Evolutionary conservation across 2,113 vertebrate genomes (phyloP), one percentile per base, ranked within the genome.

Genomic region (Pelusios castaneus): DNA sequence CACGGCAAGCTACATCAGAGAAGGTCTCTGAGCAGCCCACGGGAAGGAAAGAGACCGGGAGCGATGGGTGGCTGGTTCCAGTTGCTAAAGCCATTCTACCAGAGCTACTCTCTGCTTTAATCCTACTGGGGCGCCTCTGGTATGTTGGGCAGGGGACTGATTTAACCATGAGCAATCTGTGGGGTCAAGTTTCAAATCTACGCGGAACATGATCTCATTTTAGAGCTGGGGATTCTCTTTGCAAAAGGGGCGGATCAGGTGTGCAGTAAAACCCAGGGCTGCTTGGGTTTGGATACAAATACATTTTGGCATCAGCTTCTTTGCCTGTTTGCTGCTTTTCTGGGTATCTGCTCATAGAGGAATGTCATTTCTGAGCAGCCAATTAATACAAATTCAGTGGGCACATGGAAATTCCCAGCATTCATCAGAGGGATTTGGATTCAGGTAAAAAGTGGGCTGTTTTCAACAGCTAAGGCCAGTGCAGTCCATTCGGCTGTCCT

Each of bases 401-500:
- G 54, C 38, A 8, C 60, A 10, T 63, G 67, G 54, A 63, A 63
- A 13, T 41, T 83, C 1, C 9, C 82, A 91, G 45, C 76, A 54
- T 27, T 91, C 0, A 0, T 10, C 41, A 45, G 38, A 54, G 31
- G 52, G 10, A 17, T 77, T 78, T 51, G 75, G 31, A 27, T 10
- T 17, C 80, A 49, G 89, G 63, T 73, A 94, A 84, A 91, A 55
- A 83, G 51, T 45, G 60, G 75, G 12, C 34, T 82, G 88, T 21
- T 85, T 21, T 45, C 0, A 0, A 22, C 22, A 0, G 2, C 76
- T 52, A 2, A 0, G 4, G 9, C 25, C 0, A 5, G 12, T 8
- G 5, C 70, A 0, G 0, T 70, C 55, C 79, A 22, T 85, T 82
- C 38, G 0, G 3, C n/a, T 93, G 83, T 27, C 54, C 70, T 75